Percentiles rank a stretch among this genome's conserved stretches.
Conservation (phyloP, 2,888 invertebrate species). For the Troglohyphantes excavatus region DNA sequence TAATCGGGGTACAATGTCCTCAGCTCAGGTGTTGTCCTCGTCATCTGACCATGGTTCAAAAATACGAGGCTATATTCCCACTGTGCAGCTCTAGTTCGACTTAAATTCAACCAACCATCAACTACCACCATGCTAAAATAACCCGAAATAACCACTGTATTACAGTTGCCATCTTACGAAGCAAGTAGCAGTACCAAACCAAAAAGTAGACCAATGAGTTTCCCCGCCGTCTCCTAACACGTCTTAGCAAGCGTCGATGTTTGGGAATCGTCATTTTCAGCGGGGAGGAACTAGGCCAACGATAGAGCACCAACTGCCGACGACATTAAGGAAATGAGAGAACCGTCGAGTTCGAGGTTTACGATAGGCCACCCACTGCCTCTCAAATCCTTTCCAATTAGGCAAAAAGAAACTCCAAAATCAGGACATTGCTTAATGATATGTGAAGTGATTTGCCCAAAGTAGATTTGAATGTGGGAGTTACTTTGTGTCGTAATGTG, state of each 20-base stretch:
- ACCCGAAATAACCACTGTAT: too few relatives aligned
- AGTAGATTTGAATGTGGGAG: neutral
- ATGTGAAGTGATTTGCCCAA: slow-evolving; percentile 7
- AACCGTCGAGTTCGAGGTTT: slow-evolving; percentile 41
- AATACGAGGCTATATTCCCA: too few relatives aligned
- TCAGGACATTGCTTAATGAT: slow-evolving; percentile 52
- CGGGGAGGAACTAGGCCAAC: slow-evolving; percentile 2
- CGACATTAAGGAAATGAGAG: slow-evolving; percentile 44
- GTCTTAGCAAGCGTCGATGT: neutral
- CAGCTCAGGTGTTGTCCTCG: too few relatives aligned
- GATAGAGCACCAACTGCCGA: slow-evolving; percentile 12
- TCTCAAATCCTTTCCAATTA: slow-evolving; percentile 66
- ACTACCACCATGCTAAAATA: too few relatives aligned
- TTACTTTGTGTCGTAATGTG: neutral
- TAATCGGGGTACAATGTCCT: too few relatives aligned
- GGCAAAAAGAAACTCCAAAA: slow-evolving; percentile 43
- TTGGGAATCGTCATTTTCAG: slow-evolving; percentile 3
- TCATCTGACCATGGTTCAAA: too few relatives aligned
- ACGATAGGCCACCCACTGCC: slow-evolving; percentile 24
- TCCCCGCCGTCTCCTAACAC: too few relatives aligned
- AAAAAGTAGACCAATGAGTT: too few relatives aligned
- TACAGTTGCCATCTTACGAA: too few relatives aligned
- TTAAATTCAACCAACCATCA: too few relatives aligned
- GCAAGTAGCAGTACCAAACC: too few relatives aligned
- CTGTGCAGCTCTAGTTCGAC: too few relatives aligned